Evolutionary conservation across 2,797 vertebrate genomes (phyloP).

Genomic region (Bovichtus diacanthus): DNA sequence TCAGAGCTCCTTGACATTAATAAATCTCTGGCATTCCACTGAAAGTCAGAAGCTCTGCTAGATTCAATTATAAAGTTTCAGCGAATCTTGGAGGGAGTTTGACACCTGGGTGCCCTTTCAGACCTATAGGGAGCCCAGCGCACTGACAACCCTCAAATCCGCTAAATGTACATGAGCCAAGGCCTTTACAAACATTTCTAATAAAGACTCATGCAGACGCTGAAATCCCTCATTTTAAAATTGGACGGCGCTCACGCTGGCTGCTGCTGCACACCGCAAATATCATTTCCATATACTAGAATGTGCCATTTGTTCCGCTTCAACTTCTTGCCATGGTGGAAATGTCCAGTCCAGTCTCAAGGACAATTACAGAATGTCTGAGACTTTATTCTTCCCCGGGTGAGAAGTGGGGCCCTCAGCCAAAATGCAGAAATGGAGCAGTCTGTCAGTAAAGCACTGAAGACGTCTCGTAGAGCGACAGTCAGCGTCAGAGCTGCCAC

Average conservation of each 20-base stretch:
- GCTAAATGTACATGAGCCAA: constrained; percentile 52
- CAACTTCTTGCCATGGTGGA: constrained; percentile 81
- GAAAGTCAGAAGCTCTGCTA: constrained; percentile 69
- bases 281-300: constrained; percentile 82
- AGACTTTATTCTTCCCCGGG: constrained; percentile 82
- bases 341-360: constrained; percentile 80
- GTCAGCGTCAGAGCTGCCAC: constrained; percentile 46
- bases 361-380: constrained; percentile 86
- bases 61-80: constrained; percentile 69
- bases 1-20: constrained; percentile 67
- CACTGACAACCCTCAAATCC: constrained; percentile 65
- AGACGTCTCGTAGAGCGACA: constrained; percentile 43
- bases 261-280: constrained; percentile 73
- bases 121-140: constrained; percentile 56
- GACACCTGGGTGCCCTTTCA: constrained; percentile 72
- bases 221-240: constrained; percentile 76
- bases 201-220: constrained; percentile 78
- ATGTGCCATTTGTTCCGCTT: constrained; percentile 84
- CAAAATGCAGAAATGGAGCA: constrained; percentile 66
- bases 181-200: constrained; percentile 71
- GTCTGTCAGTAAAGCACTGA: constrained; percentile 51
- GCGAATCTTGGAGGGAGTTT: constrained; percentile 46
- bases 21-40: constrained; percentile 63
- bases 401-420: constrained; percentile 69
- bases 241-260: constrained; percentile 72